Evolutionary conservation across 2,797 vertebrate species (phyloP), one percentile per base, ranked within the genome.

Genomic region (Orientallactaga sibirica): DNA sequence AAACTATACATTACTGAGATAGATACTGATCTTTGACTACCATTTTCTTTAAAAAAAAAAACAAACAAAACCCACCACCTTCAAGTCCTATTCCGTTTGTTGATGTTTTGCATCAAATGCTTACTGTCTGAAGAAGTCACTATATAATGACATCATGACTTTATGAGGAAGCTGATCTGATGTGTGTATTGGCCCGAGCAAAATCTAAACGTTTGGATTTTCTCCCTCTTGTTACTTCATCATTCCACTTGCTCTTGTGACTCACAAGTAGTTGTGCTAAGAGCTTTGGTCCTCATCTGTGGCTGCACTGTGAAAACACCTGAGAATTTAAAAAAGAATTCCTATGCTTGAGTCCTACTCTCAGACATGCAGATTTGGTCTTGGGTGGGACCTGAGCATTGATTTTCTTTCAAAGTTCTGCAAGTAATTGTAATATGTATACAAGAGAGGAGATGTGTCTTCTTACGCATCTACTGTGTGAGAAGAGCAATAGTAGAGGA

Each of bases 21-120:
- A 61, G 29, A 14, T n/a, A 22, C 9, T 58, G 16, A 74, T 37
- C 55, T 88, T 88, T 66, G 41, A 52, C 61, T 86, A 75, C 48
- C 64, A 25, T 43, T 58, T 77, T 88, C 43, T 92, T 86, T 62
- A 67, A 89, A 92, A 19, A 68, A 58, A 16, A 58, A 15, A 58
- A 58, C n/a, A n/a, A n/a, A n/a, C n/a, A n/a, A n/a, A 37, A 37
- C 33, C 33, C 33, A 37, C 33, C 33, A 66, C 29, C 85, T 88
- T 82, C 43, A 90, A 80, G 15, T 92, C 27, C 37, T 71, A 2
- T 83, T 92, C 20, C 37, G 14, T 43, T 84, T 84, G 37, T 48
- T 71, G 92, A 15, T 58, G 19, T 87, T 96, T 95, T 88, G 64
- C 92, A 73, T 93, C 12, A 19, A 68, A 29, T 82, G 22, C n/a